Base-by-base conservation (phyloP, 2,113 vertebrate species). In the Percina caprodes region DNA sequence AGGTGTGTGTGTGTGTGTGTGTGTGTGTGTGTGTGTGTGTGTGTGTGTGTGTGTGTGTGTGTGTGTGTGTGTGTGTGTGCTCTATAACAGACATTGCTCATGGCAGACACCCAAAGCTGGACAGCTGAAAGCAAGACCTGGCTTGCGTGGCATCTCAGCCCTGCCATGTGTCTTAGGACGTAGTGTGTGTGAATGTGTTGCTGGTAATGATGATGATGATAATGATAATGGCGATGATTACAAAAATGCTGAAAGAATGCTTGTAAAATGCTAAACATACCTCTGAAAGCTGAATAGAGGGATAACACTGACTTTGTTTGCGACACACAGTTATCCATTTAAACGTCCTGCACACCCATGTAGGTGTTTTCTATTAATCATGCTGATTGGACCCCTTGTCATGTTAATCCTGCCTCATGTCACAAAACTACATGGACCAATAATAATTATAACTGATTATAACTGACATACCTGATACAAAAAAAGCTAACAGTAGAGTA, bases 181-280 rank as follows among this genome's bases (percentile, higher is more conserved):
- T 48, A n/a, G 55, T 68, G 21, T 8, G 42, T 54, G 69, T 59
- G 2, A 69, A 49, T 51, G 26, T 73, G 49, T 59, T 33, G 21
- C 11, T 71, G 30, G 15, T 62, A 82, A 79, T 46, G 54, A 74
- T 19, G 19, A n/a, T n/a, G 30, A 69, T 49, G 16, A 45, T 13
- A 54, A 75, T 63, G 49, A 26, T 51, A 45, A 65, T n/a, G 55
- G 14, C 6, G 26, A 52, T 62, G 54, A 58, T 48, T 33, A 70
- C n/a, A 19, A 46, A n/a, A n/a, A n/a, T n/a, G n/a, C n/a, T n/a
- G n/a, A n/a, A n/a, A n/a, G n/a, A n/a, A n/a, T n/a, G n/a, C n/a
- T n/a, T 51, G 23, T 74, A 14, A n/a, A 46, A 42, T 55, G 76
- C 30, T 63, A 82, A 85, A 79, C 49, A 48, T 72, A 48, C 52